Percentiles rank a stretch among this genome's conserved stretches.
Evolutionary conservation across 2,888 invertebrate species (phyloP).

Genomic region (Tipula helvola): DNA sequence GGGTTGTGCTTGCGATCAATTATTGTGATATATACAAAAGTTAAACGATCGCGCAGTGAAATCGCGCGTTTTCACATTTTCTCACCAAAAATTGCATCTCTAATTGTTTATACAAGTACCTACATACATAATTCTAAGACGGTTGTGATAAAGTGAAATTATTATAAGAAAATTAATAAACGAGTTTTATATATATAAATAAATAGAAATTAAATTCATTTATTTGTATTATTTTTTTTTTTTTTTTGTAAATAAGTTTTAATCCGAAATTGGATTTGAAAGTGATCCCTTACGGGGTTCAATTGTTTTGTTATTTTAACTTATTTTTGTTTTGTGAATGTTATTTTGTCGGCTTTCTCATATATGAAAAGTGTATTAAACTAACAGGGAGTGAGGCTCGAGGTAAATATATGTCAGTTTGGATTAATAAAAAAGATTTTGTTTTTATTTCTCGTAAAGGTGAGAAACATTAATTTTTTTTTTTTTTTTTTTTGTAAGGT

Average conservation of each 20-base stretch:
- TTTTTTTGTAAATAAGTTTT: background rate
- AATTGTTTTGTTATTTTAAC: conserved; percentile 5
- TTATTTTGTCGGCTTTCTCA: background rate
- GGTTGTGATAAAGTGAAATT: background rate
- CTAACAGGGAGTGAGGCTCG: conserved; percentile 5
- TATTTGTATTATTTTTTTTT: background rate
- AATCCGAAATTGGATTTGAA: conserved; percentile 12
- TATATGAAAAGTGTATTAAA: background rate
- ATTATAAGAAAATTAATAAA: conserved; percentile 7
- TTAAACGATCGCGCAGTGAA: background rate
- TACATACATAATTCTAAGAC: background rate
- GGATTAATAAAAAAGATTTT: conserved; percentile 4
- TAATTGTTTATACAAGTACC: background rate
- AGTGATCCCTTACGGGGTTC: conserved; percentile 12
- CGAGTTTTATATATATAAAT: background rate
- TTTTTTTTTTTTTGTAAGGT: background rate
- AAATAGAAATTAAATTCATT: conserved; percentile 10
- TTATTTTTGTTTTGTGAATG: background rate
- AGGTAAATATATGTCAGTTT: conserved; percentile 5
- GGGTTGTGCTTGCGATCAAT: background rate
- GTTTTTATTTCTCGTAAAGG: background rate
- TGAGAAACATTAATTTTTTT: background rate
- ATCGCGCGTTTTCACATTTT: background rate
- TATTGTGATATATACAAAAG: background rate
- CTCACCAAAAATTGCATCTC: background rate